Evolutionary conservation across 2,888 invertebrate genomes (phyloP).

Genomic region (Tenthredo notha): DNA sequence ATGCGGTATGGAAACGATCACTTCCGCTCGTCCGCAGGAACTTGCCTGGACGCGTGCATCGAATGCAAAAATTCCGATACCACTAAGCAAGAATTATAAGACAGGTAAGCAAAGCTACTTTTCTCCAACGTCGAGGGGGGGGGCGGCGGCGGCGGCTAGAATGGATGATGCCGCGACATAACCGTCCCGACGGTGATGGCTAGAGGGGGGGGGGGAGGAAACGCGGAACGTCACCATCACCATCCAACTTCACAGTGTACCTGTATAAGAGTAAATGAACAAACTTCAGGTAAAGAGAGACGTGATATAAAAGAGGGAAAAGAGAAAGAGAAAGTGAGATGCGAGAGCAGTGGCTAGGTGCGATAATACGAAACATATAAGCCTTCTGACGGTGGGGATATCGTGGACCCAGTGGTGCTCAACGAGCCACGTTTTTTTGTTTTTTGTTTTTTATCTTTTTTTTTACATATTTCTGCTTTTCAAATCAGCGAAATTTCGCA

Average conservation of each 20-base stretch:
- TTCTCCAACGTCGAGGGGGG: slow-evolving; percentile 9
- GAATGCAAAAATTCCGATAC: slow-evolving; percentile 46
- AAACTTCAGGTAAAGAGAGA: neutral
- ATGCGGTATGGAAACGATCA: neutral
- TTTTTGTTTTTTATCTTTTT: neutral
- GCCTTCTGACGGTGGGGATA: neutral
- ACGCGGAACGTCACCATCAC: neutral
- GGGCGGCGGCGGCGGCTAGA: neutral
- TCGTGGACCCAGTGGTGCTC: slow-evolving; percentile 14
- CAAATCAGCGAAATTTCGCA: neutral
- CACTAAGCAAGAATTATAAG: slow-evolving; percentile 31
- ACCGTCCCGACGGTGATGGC: neutral
- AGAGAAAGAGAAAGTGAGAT: neutral
- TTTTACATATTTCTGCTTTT: neutral
- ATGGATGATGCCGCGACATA: slow-evolving; percentile 7
- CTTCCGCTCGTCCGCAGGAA: neutral
- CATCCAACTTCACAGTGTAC: neutral
- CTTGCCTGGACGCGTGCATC: slow-evolving; percentile 18
- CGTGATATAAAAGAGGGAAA: neutral
- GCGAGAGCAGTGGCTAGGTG: slow-evolving; percentile 41
- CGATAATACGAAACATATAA: slow-evolving; percentile 28
- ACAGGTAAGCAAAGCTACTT: slow-evolving; percentile 35
- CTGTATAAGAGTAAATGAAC: neutral
- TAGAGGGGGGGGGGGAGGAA: neutral
- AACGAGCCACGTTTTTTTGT: neutral